phyloP scores from a whole-genome alignment of 2,113 vertebrate genomes.

The Bubo blakistoni region DNA sequence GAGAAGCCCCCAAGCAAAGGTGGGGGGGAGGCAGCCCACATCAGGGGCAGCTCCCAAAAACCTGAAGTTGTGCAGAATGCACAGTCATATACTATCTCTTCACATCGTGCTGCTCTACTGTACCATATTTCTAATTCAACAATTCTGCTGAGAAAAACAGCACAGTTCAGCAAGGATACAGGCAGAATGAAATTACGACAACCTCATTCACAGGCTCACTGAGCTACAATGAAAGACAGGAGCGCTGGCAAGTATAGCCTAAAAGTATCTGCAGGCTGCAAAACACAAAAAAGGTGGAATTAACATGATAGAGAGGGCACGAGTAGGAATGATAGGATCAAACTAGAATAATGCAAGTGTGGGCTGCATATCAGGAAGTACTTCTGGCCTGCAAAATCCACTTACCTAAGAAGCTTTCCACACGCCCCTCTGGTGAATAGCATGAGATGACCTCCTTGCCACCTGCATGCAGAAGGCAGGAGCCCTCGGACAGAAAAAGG shows the following conservation, averaged over 20 bases:
- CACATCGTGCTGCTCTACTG: neutral
- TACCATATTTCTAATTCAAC: neutral
- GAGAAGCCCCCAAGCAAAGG: neutral
- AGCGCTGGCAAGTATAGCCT: neutral
- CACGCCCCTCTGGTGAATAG: neutral
- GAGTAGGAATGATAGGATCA: neutral
- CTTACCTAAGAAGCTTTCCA: conserved; percentile 39
- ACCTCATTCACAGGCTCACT: neutral
- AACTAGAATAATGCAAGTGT: conserved; percentile 33
- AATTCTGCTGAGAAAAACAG: neutral
- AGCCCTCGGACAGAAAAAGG: neutral
- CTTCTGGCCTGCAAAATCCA: conserved; percentile 33
- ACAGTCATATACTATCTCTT: neutral
- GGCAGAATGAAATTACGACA: neutral
- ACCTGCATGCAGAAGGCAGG: neutral
- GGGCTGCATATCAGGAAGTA: conserved; percentile 27
- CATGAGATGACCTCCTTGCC: neutral
- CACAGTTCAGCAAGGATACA: neutral
- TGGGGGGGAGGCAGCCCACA: neutral
- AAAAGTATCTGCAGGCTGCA: conserved; percentile 4
- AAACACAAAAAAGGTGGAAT: neutral
- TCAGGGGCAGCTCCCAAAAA: neutral
- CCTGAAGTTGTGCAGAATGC: neutral
- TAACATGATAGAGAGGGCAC: neutral
- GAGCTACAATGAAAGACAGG: neutral